Conservation (phyloP, 2,113 vertebrate genomes). For the Mobula birostris region DNA sequence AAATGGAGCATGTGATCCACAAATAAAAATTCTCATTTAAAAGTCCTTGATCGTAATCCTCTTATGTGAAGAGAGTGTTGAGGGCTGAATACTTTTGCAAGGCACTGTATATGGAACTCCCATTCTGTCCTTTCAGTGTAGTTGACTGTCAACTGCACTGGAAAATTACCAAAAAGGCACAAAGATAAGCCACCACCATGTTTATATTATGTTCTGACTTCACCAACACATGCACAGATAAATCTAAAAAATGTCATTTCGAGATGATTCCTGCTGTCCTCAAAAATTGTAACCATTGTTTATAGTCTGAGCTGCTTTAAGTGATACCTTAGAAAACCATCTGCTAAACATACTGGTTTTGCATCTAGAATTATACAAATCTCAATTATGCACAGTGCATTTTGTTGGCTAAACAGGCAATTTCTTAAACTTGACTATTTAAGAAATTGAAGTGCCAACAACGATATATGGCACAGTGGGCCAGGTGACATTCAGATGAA, state of each 20-base stretch:
- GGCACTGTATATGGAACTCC: no score
- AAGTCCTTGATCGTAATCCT: no score
- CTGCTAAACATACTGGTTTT: background rate
- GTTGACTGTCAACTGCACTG: no score
- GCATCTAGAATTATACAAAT: background rate
- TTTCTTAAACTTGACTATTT: background rate
- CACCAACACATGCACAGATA: no score
- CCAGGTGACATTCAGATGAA: background rate
- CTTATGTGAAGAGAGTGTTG: no score
- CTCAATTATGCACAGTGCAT: background rate
- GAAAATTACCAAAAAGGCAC: no score
- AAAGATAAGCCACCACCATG: no score
- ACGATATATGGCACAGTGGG: background rate
- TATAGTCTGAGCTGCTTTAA: background rate
- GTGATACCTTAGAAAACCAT: background rate
- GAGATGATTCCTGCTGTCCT: background rate
- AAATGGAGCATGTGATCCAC: no score
- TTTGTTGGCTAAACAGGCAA: background rate
- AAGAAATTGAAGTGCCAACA: background rate
- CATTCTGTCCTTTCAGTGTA: no score
- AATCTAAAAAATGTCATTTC: background rate
- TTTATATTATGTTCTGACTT: no score
- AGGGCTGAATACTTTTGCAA: no score
- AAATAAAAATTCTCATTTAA: no score
- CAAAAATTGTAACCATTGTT: background rate